A percentile compares a stretch with the other conserved stretches of the same genome.
phyloP scores from a whole-genome alignment of 2,888 invertebrate genomes.

The Argyresthia albistria region DNA sequence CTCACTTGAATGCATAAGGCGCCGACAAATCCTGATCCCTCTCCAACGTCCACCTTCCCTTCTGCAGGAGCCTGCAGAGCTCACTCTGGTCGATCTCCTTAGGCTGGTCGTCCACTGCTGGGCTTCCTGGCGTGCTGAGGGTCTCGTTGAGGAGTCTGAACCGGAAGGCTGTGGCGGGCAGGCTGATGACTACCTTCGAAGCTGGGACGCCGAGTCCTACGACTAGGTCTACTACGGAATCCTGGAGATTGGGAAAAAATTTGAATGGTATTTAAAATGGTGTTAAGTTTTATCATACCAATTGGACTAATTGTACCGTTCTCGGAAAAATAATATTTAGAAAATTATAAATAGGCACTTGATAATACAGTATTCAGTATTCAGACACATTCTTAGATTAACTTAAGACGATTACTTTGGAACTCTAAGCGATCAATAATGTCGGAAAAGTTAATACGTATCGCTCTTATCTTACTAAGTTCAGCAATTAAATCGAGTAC shows the following conservation, averaged over 20 bases:
- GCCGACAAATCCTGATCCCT: conserved; percentile 84
- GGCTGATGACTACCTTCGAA: conserved; percentile 78
- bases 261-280: neutral
- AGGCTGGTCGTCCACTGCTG: conserved; percentile 71
- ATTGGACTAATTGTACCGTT: too few species aligned
- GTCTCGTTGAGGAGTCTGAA: conserved; percentile 77
- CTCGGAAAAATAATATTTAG: too few species aligned
- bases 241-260: conserved; percentile 48
- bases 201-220: conserved; percentile 80
- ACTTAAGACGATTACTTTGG: too few species aligned
- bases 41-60: conserved; percentile 80
- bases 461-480: too few species aligned
- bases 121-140: conserved; percentile 79
- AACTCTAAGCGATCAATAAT: too few species aligned
- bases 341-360: too few species aligned
- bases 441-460: too few species aligned
- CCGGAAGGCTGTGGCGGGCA: conserved; percentile 78
- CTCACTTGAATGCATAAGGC: conserved; percentile 80
- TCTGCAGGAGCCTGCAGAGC: conserved; percentile 71
- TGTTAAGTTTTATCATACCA: neutral
- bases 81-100: conserved; percentile 71
- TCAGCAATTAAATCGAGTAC: too few species aligned
- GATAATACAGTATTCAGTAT: too few species aligned
- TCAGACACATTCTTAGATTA: too few species aligned
- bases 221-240: conserved; percentile 81